A percentile compares a stretch with the other conserved stretches of the same genome.
phyloP scores from a whole-genome alignment of 2,797 vertebrate species.

The Macrochelys suwanniensis region DNA sequence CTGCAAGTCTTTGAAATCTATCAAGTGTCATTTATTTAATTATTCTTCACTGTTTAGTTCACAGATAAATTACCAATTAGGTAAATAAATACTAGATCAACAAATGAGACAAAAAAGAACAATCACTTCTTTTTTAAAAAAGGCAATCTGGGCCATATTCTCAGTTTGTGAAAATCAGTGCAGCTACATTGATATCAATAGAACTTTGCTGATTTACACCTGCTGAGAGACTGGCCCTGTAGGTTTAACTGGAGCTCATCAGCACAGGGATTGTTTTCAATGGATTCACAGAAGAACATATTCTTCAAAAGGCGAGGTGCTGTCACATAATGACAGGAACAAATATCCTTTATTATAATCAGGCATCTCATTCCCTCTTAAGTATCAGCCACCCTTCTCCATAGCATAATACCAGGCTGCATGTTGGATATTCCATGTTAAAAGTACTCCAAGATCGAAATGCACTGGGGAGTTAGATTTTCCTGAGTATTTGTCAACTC shows the following conservation, averaged over 20 bases:
- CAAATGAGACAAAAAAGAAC: constrained; percentile 49
- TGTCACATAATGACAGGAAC: not conserved
- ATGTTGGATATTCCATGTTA: not conserved
- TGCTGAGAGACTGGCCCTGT: not conserved
- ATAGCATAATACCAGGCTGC: fast-evolving
- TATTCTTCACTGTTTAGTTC: constrained; percentile 45
- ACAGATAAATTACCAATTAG: constrained; percentile 51
- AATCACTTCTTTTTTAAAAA: not conserved
- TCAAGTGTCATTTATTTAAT: constrained; percentile 71
- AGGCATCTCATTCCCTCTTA: not conserved
- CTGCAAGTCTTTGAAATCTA: constrained; percentile 56
- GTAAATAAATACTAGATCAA: constrained; percentile 63
- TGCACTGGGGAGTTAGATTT: not conserved
- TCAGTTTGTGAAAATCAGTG: constrained; percentile 2
- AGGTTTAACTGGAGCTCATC: not conserved
- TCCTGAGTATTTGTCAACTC: not conserved
- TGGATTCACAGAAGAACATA: not conserved
- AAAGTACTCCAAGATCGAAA: not conserved
- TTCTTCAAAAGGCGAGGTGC: constrained; percentile 2
- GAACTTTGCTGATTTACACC: not conserved
- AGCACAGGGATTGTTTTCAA: not conserved
- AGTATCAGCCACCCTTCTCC: not conserved
- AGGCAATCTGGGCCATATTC: not conserved
- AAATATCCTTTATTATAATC: not conserved
- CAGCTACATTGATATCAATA: not conserved